These are phyloP conservation scores for Sarcophaga subvicina DNA, from an alignment of 2,888 invertebrate genomes.

Conservation along the genomic window DNA sequence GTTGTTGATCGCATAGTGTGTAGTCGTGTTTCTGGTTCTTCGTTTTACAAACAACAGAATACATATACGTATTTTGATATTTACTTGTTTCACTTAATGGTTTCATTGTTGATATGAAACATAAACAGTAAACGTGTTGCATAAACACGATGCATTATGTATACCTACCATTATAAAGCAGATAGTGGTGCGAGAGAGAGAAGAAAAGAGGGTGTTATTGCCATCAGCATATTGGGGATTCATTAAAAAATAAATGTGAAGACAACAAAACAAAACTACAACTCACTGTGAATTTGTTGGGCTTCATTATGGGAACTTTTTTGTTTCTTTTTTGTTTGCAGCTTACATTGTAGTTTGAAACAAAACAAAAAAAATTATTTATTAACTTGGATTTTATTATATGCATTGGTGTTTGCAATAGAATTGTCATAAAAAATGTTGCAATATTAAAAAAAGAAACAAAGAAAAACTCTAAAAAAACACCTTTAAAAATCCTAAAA, in stretches of 20 bases:
- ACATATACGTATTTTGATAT: background rate
- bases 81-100: too few species aligned
- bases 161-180: too few species aligned
- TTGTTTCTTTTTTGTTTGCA: conserved; percentile 22
- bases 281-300: conserved; percentile 58
- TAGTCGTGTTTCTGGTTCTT: too few species aligned
- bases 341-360: background rate
- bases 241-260: conserved; percentile 33
- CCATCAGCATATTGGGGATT: conserved; percentile 36
- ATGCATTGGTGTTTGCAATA: background rate
- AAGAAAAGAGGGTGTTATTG: background rate
- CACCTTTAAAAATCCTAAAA: too few species aligned
- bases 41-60: too few species aligned
- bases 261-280: conserved; percentile 7
- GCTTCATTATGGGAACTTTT: conserved; percentile 63
- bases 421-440: background rate
- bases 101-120: too few species aligned
- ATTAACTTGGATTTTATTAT: background rate
- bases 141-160: too few species aligned
- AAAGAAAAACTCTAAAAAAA: too few species aligned
- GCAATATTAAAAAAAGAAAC: too few species aligned
- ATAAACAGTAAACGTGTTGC: too few species aligned
- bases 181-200: too few species aligned
- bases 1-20: too few species aligned
- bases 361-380: background rate